Base-by-base conservation (phyloP, 1,140 invertebrate species). In the Microplitis demolitor region DNA sequence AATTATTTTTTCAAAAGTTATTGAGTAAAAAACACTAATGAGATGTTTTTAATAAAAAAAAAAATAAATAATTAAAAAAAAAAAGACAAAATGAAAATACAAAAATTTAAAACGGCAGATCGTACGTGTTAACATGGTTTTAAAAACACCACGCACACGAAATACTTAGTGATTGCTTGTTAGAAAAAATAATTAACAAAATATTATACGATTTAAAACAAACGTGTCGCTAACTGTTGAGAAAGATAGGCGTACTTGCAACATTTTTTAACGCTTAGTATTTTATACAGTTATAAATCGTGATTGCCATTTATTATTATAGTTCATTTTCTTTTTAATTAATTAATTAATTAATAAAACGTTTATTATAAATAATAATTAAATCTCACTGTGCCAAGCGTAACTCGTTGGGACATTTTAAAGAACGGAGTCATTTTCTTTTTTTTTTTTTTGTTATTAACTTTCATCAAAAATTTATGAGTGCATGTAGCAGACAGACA, bases 191-290 rank as follows among this genome's bases (percentile, higher is more conserved):
- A 39, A 11, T 8, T 9, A 24, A n/a, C n/a, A 24, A 24, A 24
- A 24, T 24, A 24, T 24, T 24, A 24, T 24, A 24, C 24, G 24
- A 24, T n/a, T n/a, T 35, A 45, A 63, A 13, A 63, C 9, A 63
- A 63, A 69, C 78, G 79, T 83, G 78, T 82, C 80, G 73, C 75
- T 68, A 79, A 77, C 72, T 78, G 69, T 82, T 83, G 82, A 83
- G 80, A 82, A 83, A 82, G 81, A 83, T 83, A 83, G 80, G 81
- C 77, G 80, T 83, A 70, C 75, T 76, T 74, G 69, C 37, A 66
- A 39, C 14, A 66, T 9, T 39, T 66, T 45, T 45, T 45, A 45
- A 45, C 13, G 13, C 6, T 63, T 66, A 66, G 63, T 66, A 66
- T 66, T 50, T 31, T 14, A 6, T 24, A 37, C 63, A 66, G 45